Evolutionary conservation across 2,797 vertebrate genomes (phyloP), one percentile per base, ranked within the genome.

Genomic region (Lindbergichthys nudifrons): DNA sequence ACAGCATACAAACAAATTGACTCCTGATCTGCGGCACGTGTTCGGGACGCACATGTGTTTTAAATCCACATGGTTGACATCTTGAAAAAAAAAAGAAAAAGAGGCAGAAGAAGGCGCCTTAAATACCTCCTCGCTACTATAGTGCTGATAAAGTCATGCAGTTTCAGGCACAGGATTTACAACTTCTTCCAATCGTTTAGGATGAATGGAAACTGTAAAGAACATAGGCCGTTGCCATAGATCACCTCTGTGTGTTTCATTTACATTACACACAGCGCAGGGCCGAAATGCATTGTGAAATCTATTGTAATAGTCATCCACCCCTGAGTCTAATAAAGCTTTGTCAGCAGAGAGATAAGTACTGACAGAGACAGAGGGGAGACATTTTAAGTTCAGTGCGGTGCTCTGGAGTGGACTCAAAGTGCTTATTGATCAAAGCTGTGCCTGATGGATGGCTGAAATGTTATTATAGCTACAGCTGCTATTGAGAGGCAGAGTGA

Each of bases 341-440:
- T 83, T 36, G 90, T 93, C 92, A 92, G 91, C 92, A 92, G 53
- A 23, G 87, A 89, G 90, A 89, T 90, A 89, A 92, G 91, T 89
- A 89, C 87, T 87, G 82, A 85, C 84, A 76, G 88, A 92, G 92
- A 93, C 90, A 90, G 90, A 84, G 51, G 87, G 90, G 91, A 93
- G 91, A 89, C 90, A 81, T 90, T 89, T 87, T 84, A 89, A 84
- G 89, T 88, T 75, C 80, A 56, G 81, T 65, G 87, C 14, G 77
- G 75, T 45, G 81, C 89, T 87, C 79, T 52, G 80, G 90, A 90
- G 87, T 85, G 84, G 81, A 88, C 78, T 88, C 83, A 91, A 64
- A 93, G 92, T 92, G 92, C 91, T 93, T 93, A 93, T 93, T 92
- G 92, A 93, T 93, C 91, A 91, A 70, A 80, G 88, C 87, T 70